A percentile compares a stretch with the other conserved stretches of the same genome.
phyloP scores from a whole-genome alignment of 2,888 invertebrate genomes.

The Drosophila seclusa region DNA sequence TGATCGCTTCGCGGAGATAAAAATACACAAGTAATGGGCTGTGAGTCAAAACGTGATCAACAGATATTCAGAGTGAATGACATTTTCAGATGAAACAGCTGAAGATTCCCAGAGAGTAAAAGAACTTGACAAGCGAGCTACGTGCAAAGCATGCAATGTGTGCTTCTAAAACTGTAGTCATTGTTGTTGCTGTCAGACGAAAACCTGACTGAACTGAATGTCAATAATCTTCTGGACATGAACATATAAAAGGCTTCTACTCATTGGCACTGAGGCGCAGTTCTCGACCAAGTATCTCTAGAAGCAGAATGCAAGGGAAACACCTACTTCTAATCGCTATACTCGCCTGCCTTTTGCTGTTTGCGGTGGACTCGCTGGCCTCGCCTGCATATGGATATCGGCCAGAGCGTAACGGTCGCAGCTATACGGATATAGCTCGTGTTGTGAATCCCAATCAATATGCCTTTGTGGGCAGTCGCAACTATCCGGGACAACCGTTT shows the following conservation, averaged over 20 bases:
- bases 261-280: conserved; percentile 41
- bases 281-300: conserved; percentile 38
- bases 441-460: conserved; percentile 88
- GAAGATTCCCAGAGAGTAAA: conserved; percentile 16
- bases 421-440: conserved; percentile 90
- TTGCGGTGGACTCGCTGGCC: conserved; percentile 4
- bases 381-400: conserved; percentile 37
- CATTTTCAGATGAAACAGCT: conserved; percentile 48
- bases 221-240: conserved; percentile 33
- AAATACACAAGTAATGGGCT: conserved; percentile 4
- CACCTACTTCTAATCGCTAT: conserved; percentile 22
- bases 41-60: conserved; percentile 39
- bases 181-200: conserved; percentile 28
- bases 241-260: conserved; percentile 59
- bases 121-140: conserved; percentile 41
- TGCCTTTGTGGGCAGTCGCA: conserved; percentile 84
- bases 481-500: conserved; percentile 87
- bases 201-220: conserved; percentile 65
- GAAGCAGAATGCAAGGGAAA: conserved; percentile 51
- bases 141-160: conserved; percentile 58
- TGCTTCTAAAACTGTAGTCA: conserved; percentile 17
- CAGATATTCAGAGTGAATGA: conserved; percentile 61
- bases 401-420: conserved; percentile 83
- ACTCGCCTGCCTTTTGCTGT: conserved; percentile 39
- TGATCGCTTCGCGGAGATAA: conserved; percentile 8